Percentiles rank a stretch among this genome's conserved stretches.
Conservation (phyloP, 2,113 vertebrate genomes). For the Seriola dumerili region DNA sequence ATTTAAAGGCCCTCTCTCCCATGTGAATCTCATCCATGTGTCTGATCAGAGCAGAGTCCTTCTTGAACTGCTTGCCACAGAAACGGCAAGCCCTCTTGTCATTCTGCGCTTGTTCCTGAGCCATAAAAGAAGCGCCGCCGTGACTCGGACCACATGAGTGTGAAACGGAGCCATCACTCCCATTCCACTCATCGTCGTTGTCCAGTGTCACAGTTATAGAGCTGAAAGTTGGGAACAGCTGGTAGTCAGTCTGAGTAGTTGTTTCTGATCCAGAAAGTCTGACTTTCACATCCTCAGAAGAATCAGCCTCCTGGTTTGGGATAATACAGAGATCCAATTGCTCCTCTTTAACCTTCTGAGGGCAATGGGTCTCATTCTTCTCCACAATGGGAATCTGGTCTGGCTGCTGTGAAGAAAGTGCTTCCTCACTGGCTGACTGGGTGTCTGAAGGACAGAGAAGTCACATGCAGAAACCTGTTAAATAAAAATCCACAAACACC, state of each 20-base stretch:
- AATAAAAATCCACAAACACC: neutral
- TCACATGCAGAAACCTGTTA: neutral
- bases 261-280: neutral
- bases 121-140: neutral
- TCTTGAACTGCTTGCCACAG: conserved; percentile 5
- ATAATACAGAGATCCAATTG: neutral
- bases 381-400: neutral
- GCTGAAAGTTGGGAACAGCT: neutral
- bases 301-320: neutral
- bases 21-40: conserved; percentile 23
- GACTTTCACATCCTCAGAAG: neutral
- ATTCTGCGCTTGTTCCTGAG: neutral
- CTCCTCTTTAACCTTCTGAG: neutral
- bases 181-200: neutral
- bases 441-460: neutral
- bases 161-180: neutral
- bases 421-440: neutral
- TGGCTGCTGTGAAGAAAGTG: neutral
- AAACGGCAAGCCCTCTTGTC: neutral
- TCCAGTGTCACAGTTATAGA: neutral
- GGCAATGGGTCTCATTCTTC: neutral
- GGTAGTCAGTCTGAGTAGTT: neutral
- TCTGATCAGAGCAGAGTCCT: conserved; percentile 16
- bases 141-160: too few species aligned
- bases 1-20: conserved; percentile 32